Evolutionary conservation across 2,888 invertebrate species (phyloP), one percentile per base, ranked within the genome.

Genomic region (Lasioglossum malachurum): DNA sequence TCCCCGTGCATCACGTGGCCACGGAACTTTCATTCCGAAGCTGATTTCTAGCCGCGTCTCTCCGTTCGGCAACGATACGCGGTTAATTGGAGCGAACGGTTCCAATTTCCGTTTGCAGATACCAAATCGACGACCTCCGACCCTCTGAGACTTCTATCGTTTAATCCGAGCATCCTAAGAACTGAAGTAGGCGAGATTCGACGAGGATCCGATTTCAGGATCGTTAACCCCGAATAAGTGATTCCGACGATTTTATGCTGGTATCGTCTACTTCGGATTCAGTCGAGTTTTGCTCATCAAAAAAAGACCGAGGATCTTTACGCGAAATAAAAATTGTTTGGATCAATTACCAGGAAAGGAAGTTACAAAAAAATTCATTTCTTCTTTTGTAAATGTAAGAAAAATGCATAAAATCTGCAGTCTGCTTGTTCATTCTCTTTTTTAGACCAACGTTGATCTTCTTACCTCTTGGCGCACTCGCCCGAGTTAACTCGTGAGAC

Each of bases 11-110:
- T 87, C 82, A 44, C 75, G 73, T 23, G 76, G 78, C 74, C 77
- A 77, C 74, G 78, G 78, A 78, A 88, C 88, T 88, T 88, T 87
- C 88, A 69, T 84, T 79, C 81, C 67, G 38, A 10, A 4, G 78
- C 46, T 69, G 81, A 67, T 81, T 78, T 78, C 71, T 53, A n/a
- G 46, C 75, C 79, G 60, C 72, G 35, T 82, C 75, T 53, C 60
- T 73, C n/a, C 74, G 71, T 64, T 73, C 57, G 77, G 75, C 12
- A 72, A 67, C 35, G 72, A 71, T 69, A 75, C 81, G 35, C 67
- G 74, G 49, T 79, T 84, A 86, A 87, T 86, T 84, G 60, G 64
- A 72, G 23, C 35, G 46, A 53, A 60, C 53, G 35, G 60, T 35
- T 57, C 74, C 53, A 57, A 44, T 41, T 79, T 76, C 35, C 78